phyloP scores from a whole-genome alignment of 2,797 vertebrate genomes.

The Chelon labrosus region DNA sequence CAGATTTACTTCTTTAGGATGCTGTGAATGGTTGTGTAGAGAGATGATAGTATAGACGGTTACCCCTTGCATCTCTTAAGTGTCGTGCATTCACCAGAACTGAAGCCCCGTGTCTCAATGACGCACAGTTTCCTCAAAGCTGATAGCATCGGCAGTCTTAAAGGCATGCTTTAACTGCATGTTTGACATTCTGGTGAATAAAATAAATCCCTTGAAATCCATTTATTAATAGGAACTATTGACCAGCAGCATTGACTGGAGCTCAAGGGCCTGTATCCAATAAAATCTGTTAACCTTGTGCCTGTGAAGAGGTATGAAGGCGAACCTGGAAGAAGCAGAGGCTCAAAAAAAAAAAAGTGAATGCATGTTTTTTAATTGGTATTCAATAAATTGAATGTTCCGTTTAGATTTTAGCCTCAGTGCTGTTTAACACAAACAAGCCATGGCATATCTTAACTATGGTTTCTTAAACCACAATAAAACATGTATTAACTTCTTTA shows the following conservation, averaged over 20 bases:
- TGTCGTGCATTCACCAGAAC: conserved; percentile 12
- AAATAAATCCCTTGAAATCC: conserved; percentile 72
- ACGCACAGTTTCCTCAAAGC: conserved; percentile 15
- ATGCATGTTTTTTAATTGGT: conserved; percentile 20
- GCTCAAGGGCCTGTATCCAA: conserved; percentile 59
- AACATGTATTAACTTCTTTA: neutral
- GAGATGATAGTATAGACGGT: neutral
- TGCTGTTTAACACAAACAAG: conserved; percentile 3
- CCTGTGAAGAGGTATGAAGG: conserved; percentile 40
- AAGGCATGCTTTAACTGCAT: conserved; percentile 21
- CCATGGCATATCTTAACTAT: neutral
- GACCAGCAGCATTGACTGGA: conserved; percentile 65
- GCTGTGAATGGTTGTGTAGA: neutral
- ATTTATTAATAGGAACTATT: conserved; percentile 78
- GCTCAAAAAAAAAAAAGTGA: neutral
- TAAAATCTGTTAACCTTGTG: conserved; percentile 72
- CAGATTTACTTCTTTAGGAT: neutral
- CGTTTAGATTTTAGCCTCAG: conserved; percentile 3
- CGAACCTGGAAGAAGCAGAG: conserved; percentile 24
- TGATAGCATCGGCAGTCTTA: conserved; percentile 25
- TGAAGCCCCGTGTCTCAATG: conserved; percentile 31
- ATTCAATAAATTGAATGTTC: conserved; percentile 10
- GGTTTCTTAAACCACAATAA: neutral
- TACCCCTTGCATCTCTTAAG: conserved; percentile 2
- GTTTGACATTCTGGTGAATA: conserved; percentile 62